These are phyloP conservation scores for Leptodactylus fuscus DNA, from an alignment of 2,113 vertebrate species.

Conservation along the genomic window DNA sequence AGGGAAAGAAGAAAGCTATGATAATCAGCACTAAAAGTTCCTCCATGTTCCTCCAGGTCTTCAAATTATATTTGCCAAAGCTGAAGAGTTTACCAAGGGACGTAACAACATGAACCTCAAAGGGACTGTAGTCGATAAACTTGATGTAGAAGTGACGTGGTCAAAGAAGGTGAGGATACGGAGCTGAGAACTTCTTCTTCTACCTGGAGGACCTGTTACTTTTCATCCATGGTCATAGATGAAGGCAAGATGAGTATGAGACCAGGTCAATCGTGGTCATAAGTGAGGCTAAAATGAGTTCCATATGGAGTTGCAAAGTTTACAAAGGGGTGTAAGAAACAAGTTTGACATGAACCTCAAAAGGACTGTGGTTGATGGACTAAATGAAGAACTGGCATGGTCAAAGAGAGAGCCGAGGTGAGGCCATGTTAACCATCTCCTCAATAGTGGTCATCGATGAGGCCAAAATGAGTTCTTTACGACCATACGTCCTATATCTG, in stretches of 20 bases:
- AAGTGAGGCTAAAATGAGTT: too few relatives aligned
- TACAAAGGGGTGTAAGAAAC: too few relatives aligned
- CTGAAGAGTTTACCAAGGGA: background rate
- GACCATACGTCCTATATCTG: too few relatives aligned
- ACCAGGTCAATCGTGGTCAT: too few relatives aligned
- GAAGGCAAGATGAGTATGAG: too few relatives aligned
- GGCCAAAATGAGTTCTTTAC: background rate
- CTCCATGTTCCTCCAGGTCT: background rate
- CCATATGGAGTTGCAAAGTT: too few relatives aligned
- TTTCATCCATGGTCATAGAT: too few relatives aligned
- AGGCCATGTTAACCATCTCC: background rate
- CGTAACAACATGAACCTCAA: background rate
- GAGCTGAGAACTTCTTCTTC: too few relatives aligned
- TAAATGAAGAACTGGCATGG: too few relatives aligned
- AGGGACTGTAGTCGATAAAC: background rate
- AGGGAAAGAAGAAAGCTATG: background rate
- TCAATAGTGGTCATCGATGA: background rate
- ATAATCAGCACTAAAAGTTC: background rate
- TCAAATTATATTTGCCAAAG: background rate
- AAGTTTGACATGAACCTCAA: background rate
- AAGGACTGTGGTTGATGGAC: background rate
- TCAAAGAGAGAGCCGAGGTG: background rate
- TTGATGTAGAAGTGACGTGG: too few relatives aligned
- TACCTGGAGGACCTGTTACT: too few relatives aligned
- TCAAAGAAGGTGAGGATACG: too few relatives aligned